Evolutionary conservation across 2,113 vertebrate genomes (phyloP).

Genomic region (Montifringilla adamsi): DNA sequence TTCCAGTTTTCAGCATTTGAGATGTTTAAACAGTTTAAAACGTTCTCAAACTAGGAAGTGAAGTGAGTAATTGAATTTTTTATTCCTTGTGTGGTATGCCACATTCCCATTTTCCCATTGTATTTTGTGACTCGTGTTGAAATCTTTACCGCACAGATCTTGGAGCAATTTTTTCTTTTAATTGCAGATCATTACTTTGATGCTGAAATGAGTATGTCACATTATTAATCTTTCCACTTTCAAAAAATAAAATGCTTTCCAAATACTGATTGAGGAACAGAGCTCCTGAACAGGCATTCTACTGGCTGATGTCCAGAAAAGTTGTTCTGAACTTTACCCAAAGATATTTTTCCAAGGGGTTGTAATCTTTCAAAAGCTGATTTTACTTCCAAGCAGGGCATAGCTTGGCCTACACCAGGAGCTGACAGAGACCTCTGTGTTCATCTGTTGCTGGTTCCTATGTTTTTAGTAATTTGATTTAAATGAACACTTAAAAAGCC

Average conservation of each 20-base stretch:
- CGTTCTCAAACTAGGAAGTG: background rate
- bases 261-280: background rate
- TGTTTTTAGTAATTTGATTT: background rate
- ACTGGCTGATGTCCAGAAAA: background rate
- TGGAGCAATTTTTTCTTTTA: background rate
- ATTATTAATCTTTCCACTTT: background rate
- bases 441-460: background rate
- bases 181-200: background rate
- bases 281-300: background rate
- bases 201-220: constrained; percentile 2
- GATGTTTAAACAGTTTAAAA: background rate
- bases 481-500: background rate
- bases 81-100: background rate
- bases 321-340: background rate
- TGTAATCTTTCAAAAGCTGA: background rate
- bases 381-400: background rate
- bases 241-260: background rate
- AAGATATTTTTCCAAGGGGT: background rate
- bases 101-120: background rate
- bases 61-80: background rate
- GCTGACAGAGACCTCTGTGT: background rate
- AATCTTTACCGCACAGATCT: background rate
- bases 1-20: background rate
- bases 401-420: background rate
- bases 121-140: background rate